Conservation (phyloP, 2,113 vertebrate species). For the Brachionichthys hirsutus region DNA sequence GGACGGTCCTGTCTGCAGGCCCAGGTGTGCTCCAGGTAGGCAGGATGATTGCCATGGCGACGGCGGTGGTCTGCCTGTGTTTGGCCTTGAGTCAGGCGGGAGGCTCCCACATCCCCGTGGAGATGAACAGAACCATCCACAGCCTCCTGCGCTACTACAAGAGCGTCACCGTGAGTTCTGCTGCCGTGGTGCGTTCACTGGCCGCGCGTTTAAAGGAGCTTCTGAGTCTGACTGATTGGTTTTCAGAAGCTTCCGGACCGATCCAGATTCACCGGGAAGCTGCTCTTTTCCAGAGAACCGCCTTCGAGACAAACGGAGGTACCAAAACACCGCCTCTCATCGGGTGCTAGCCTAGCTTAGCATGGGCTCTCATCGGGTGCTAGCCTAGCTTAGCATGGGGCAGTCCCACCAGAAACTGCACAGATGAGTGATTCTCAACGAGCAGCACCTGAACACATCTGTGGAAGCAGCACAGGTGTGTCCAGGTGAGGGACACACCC, state of each 20-base stretch:
- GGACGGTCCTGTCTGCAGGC: not conserved
- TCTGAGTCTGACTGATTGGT: not conserved
- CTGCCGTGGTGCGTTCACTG: not conserved
- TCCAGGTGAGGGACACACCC: too few species aligned
- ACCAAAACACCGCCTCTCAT: slow-evolving; percentile 6
- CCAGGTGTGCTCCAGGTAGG: not conserved
- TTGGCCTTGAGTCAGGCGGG: slow-evolving; percentile 27
- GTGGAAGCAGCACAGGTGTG: too few species aligned
- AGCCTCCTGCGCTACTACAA: slow-evolving; percentile 56
- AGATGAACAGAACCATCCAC: slow-evolving; percentile 59
- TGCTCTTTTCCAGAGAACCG: slow-evolving; percentile 30
- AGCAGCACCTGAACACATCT: too few species aligned
- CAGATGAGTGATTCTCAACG: too few species aligned
- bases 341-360: slow-evolving; percentile 8
- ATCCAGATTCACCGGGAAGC: slow-evolving; percentile 8
- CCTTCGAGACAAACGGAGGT: slow-evolving; percentile 20
- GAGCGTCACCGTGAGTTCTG: slow-evolving; percentile 38
- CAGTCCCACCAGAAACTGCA: too few species aligned
- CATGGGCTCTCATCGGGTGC: not conserved
- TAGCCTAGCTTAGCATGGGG: not conserved
- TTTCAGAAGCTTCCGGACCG: not conserved
- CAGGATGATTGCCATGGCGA: slow-evolving; percentile 16
- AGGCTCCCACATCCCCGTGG: not conserved
- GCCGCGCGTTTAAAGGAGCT: not conserved
- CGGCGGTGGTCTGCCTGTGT: slow-evolving; percentile 22